Conservation (phyloP, 2,113 vertebrate species). For the Gnathonemus longibarbis region DNA sequence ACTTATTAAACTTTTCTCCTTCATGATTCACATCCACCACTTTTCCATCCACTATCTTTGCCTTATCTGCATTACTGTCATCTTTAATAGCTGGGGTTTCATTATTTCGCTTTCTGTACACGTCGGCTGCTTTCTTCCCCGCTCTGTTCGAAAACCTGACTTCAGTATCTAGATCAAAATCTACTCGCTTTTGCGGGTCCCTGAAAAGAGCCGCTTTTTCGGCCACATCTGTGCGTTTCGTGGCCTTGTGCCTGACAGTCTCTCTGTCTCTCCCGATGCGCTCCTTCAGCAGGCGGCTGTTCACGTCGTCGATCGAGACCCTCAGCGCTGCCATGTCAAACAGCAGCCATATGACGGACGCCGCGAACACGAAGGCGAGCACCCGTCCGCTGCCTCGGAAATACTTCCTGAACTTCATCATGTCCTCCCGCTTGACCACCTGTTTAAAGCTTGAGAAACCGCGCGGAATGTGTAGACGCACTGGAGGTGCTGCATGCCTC, state of each 20-base stretch:
- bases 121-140: slow-evolving; percentile 21
- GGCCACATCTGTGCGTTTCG: slow-evolving; percentile 11
- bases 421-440: slow-evolving; percentile 12
- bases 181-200: slow-evolving; percentile 42
- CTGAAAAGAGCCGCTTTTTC: slow-evolving; percentile 25
- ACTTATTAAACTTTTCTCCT: neutral
- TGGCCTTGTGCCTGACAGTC: slow-evolving; percentile 27
- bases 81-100: neutral
- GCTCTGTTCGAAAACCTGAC: slow-evolving; percentile 8
- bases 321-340: slow-evolving; percentile 90
- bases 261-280: slow-evolving; percentile 45
- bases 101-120: slow-evolving; percentile 38
- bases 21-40: neutral
- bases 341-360: slow-evolving; percentile 83
- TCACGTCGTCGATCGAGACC: slow-evolving; percentile 71
- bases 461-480: neutral
- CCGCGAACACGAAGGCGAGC: slow-evolving; percentile 75
- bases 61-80: neutral
- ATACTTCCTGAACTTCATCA: slow-evolving; percentile 70
- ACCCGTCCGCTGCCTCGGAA: slow-evolving; percentile 78
- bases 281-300: slow-evolving; percentile 57
- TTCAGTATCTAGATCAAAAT: slow-evolving; percentile 9
- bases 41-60: neutral
- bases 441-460: no score
- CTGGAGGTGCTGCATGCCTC: neutral